Percentiles rank a stretch among this genome's conserved stretches.
phyloP scores from a whole-genome alignment of 1,140 invertebrate species.

The Drosophila elegans region DNA sequence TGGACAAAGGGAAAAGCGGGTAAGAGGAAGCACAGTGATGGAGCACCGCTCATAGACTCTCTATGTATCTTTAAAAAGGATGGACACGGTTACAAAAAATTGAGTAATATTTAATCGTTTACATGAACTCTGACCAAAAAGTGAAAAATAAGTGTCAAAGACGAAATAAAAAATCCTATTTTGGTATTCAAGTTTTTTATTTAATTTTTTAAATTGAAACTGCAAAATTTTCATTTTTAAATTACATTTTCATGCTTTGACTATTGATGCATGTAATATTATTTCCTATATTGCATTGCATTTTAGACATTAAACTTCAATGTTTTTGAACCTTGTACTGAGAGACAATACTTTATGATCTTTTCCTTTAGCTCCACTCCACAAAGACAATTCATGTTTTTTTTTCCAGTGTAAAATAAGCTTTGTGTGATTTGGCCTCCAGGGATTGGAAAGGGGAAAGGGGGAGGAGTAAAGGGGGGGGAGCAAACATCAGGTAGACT shows the following conservation, averaged over 20 bases:
- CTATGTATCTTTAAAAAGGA: neutral
- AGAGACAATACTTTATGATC: no score
- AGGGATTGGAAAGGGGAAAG: slow-evolving; percentile 29
- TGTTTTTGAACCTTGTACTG: no score
- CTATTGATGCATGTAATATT: no score
- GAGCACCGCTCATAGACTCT: slow-evolving; percentile 21
- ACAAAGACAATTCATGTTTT: neutral
- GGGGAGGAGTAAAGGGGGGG: neutral
- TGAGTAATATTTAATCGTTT: neutral
- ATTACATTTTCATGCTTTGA: no score
- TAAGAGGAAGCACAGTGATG: slow-evolving; percentile 14
- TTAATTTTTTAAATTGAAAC: no score
- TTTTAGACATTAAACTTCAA: no score
- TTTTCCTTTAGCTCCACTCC: no score
- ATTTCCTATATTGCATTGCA: no score
- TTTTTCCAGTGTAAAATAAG: slow-evolving; percentile 8
- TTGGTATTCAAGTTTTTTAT: no score
- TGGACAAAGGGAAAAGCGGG: neutral
- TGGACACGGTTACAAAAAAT: neutral
- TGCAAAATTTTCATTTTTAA: no score
- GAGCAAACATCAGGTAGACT: slow-evolving; percentile 70
- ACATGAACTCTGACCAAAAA: neutral
- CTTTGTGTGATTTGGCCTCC: slow-evolving; percentile 46
- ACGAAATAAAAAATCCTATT: no score
- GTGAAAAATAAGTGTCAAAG: neutral